Conservation (phyloP, 2,888 invertebrate species). For the Eupithecia vulgata region DNA sequence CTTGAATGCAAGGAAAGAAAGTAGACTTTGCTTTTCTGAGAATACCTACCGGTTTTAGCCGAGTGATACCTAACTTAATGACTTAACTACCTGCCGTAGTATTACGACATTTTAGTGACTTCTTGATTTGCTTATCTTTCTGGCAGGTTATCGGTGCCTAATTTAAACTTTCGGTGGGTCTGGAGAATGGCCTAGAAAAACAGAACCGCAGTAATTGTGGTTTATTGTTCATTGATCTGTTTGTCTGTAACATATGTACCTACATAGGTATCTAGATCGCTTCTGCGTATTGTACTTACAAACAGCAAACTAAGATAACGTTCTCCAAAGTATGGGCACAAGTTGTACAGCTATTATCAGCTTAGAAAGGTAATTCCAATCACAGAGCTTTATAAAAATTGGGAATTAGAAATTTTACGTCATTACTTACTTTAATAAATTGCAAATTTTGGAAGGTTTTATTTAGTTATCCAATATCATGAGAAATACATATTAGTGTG, state of each 20-base stretch:
- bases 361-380: neutral
- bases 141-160: neutral
- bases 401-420: too few species aligned
- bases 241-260: neutral
- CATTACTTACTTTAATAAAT: too few species aligned
- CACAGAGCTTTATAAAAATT: too few species aligned
- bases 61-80: constrained; percentile 14
- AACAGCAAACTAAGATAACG: neutral
- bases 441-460: neutral
- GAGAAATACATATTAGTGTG: neutral
- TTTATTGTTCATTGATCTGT: neutral
- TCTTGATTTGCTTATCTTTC: neutral
- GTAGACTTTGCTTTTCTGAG: constrained; percentile 30
- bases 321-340: neutral
- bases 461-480: neutral
- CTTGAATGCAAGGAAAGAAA: constrained; percentile 30
- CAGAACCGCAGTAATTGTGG: neutral
- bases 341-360: neutral
- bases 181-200: neutral
- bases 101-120: constrained; percentile 11
- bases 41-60: constrained; percentile 25
- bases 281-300: too few species aligned
- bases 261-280: too few species aligned
- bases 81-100: constrained; percentile 9
- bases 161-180: neutral